Base-by-base conservation (phyloP, 2,797 vertebrate genomes). In the Neopelma chrysocephalum region DNA sequence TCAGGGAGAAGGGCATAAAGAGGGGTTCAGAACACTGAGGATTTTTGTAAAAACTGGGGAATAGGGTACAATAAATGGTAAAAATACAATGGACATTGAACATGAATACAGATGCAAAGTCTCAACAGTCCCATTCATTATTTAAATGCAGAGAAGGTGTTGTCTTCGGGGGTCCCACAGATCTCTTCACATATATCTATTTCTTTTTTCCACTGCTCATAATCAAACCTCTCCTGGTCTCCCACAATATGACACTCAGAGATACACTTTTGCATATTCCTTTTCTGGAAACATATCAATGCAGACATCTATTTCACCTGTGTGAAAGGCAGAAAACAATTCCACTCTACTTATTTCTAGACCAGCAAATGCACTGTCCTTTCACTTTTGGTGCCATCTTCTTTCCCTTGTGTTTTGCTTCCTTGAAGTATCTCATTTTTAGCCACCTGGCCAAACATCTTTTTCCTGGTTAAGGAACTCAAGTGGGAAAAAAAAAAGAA, bases 241-340 rank as follows among this genome's bases (percentile, higher is more conserved):
- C 40, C 40, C 40, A 40, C 40, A 40, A 14, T 40, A 40, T 95
- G 76, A 84, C 48, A 66, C 82, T 45, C 36, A 78, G 71, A 94
- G 72, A 84, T 94, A 89, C 40, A 69, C 19, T 89, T 75, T 48
- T 53, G 31, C 14, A 57, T 75, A 53, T 73, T 71, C 19, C 4
- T 85, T 82, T 89, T 34, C 34, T 79, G 71, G 50, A 65, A 87
- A 68, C 58, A 77, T 45, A 87, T 80, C 62, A 65, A 21, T 29
- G 9, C 10, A 66, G 57, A 68, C 7, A 8, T 68, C 26, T 73
- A 22, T 54, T n/a, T 92, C 31, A 69, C 4, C 10, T 38, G 2
- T 36, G 19, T 58, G 38, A 91, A 70, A 71, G 36, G 71, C 70
- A 96, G 66, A 91, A 95, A 94, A 90, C 22, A 92, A 85, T 81